Base-by-base conservation (phyloP, 2,113 vertebrate genomes). In the Cromileptes altivelis region DNA sequence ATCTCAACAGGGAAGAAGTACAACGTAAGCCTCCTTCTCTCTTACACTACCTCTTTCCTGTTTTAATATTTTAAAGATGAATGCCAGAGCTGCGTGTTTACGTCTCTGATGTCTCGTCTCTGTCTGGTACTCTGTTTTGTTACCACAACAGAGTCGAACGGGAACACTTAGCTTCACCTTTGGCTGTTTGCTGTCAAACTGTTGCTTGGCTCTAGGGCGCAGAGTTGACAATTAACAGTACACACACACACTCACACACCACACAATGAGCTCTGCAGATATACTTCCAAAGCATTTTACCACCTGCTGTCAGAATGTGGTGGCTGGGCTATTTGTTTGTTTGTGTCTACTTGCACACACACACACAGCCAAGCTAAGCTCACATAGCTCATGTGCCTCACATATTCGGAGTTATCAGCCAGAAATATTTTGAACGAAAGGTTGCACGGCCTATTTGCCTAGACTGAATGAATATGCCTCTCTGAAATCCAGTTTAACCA, bases 261-360 rank as follows among this genome's bases (percentile, higher is more conserved):
- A 58, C 56, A 58, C 56, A 87, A 64, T 23, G 53, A 74, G 62
- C 50, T 50, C 21, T 49, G 56, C 70, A 45, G 47, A 75, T 58
- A 63, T 40, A 30, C 57, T 71, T 76, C 65, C 33, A 11, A 75
- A 87, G 63, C 67, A 67, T 91, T 94, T 90, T 63, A 77, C 80
- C 92, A 90, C 86, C 80, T 87, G 91, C 62, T 85, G 75, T 89
- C 70, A 91, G 87, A 86, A 93, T 91, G 88, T 81, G 60, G 60
- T 65, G 72, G 45, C 42, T n/a, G 65, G 63, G n/a, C n/a, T 68
- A n/a, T 91, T 82, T 88, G 69, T 78, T 73, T 70, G 70, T 86
- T 74, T 89, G 77, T 89, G 64, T 56, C 5, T 58, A 21, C 5
- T 23, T 64, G 17, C 56, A 42, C 33, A 42, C 45, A 47, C 40